Evolutionary conservation across 1,140 invertebrate genomes (phyloP), one percentile per base, ranked within the genome.

Genomic region (Leptinotarsa texana): DNA sequence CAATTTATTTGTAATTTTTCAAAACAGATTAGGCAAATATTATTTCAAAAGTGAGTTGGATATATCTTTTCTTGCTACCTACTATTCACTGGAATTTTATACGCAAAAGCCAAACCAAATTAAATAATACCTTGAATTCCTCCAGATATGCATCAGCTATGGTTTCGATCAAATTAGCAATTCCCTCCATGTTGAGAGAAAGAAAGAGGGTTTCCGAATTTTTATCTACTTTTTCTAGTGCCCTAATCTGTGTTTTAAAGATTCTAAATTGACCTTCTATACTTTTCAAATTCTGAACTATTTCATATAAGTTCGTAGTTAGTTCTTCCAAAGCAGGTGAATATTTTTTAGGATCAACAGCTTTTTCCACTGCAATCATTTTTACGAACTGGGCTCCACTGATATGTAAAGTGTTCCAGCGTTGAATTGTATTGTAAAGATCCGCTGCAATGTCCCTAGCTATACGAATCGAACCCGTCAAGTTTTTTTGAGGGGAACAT

Each of bases 381-480:
- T 82, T 82, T 13, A 84, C 78, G 72, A 83, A 73, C 18, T 69
- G 69, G 18, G 80, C 80, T 11, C 84, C 84, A 42, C 33, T 75
- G n/a, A 84, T 81, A 68, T 85, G 83, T 51, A 74, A 68, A 33
- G 78, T 74, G 74, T 85, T 85, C 84, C 84, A 85, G 74, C 77
- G 77, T 77, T 85, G 84, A 42, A 85, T 84, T 75, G 77, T 81
- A 77, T 84, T 85, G 66, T 84, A 82, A 47, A 85, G 57, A 78
- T 85, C 83, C 4, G 83, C 83, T 15, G 76, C 74, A n/a, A 84
- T 17, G 78, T 85, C 84, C 42, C 79, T 73, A 13, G 78, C 78
- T 11, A 84, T 76, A 73, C 84, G 51, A 72, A 65, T 83, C 18
- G 79, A 66, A 2, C 84, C 84, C 5, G 84, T 85, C 69, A 85